Evolutionary conservation across 1,140 invertebrate species (phyloP), one percentile per base, ranked within the genome.

Genomic region (Probaryconus sp.): DNA sequence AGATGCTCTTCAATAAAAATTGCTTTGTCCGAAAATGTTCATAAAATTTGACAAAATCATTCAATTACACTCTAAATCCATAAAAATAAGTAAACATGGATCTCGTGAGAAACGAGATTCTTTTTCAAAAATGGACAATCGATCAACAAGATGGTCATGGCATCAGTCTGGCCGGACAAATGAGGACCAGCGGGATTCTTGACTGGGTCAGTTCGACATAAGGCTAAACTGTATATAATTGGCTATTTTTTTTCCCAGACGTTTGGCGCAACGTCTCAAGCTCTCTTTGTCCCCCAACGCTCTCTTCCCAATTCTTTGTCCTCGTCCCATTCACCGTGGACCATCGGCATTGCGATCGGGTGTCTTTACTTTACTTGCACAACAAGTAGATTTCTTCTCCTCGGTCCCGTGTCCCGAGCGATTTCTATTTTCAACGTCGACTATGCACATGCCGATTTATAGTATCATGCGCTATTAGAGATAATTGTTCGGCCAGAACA

Each of bases 401-500:
- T 56, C 11, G 55, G 13, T 20, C 3, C 21, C 42, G 33, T 20
- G 28, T 50, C 30, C 26, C 38, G 56, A 75, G 70, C 73, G 76
- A 79, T 82, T 83, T 81, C 80, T 80, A 83, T 83, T 83, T 82
- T 79, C 73, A 79, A 76, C 72, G 65, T 38, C 70, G 56, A 65
- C 53, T 48, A 65, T 50, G 69, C 73, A 65, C 76, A 84, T 81
- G 83, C 81, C 83, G 84, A 86, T 85, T 86, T 87, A 85, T 86
- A 86, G 82, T 83, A 84, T 83, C 79, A 72, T 78, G 71, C 53
- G 69, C 83, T 76, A 86, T 85, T 87, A 87, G 83, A 81, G 82
- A 85, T 87, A 83, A 87, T 86, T 85, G 83, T 87, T 80, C 64
- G 79, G 79, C 56, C 77, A 77, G 45, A 48, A 43, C 35, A n/a